Evolutionary conservation across 1,140 invertebrate species (phyloP).

Genomic region (Ceratitis capitata): DNA sequence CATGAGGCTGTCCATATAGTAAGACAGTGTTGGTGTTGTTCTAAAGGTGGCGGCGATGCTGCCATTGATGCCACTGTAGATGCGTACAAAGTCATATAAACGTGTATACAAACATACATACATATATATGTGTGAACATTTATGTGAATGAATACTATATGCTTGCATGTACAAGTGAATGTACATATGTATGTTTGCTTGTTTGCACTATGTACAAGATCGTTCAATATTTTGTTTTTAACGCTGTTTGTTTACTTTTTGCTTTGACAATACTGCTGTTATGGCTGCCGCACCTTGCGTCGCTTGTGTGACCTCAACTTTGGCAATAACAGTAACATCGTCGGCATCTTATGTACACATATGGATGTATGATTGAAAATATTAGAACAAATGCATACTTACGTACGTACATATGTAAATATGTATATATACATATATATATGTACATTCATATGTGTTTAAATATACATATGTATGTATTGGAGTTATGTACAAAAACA

Average conservation of each 20-base stretch:
- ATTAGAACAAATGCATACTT: neutral
- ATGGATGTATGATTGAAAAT: neutral
- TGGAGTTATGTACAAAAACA: neutral
- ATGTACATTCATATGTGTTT: neutral
- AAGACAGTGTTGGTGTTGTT: neutral
- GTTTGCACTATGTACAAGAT: neutral
- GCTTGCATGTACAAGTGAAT: neutral
- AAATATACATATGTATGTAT: neutral
- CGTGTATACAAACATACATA: neutral
- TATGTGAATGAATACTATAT: neutral
- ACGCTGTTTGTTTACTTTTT: conserved; percentile 2
- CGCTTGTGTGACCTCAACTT: conserved; percentile 25
- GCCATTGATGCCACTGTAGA: neutral
- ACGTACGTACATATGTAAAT: neutral
- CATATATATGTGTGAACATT: neutral
- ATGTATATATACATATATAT: neutral
- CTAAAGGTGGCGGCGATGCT: neutral
- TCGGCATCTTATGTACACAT: neutral
- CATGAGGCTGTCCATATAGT: neutral
- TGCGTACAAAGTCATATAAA: neutral
- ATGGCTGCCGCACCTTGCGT: conserved; percentile 25
- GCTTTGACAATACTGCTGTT: conserved; percentile 12
- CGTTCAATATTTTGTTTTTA: conserved; percentile 21
- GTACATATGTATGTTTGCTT: neutral
- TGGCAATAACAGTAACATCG: neutral